Evolutionary conservation across 1,140 invertebrate genomes (phyloP).

Genomic region (Caenorhabditis tropicalis): DNA sequence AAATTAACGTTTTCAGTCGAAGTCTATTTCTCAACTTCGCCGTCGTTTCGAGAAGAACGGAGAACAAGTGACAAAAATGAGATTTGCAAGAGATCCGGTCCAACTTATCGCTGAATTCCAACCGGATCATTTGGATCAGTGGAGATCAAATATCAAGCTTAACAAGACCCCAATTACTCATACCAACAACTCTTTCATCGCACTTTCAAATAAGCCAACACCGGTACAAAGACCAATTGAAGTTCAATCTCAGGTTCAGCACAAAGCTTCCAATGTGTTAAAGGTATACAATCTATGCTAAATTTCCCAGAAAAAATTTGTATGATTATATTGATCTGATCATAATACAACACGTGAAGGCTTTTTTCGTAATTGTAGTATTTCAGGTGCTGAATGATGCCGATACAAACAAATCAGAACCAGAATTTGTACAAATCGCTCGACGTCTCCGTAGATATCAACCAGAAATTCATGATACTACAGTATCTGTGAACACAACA

Average conservation of each 20-base stretch:
- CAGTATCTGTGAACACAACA: not conserved
- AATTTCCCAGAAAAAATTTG: not conserved
- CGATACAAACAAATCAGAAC: constrained; percentile 5
- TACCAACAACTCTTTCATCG: not conserved
- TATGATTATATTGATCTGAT: too few species aligned
- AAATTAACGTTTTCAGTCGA: not conserved
- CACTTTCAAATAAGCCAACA: not conserved
- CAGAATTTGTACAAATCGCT: constrained; percentile 52
- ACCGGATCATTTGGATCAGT: constrained; percentile 12
- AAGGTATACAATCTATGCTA: not conserved
- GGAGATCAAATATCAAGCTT: constrained; percentile 12
- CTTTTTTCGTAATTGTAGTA: not conserved
- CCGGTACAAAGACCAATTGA: constrained; percentile 32
- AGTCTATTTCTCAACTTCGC: constrained; percentile 11
- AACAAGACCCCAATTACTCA: not conserved
- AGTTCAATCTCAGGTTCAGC: not conserved
- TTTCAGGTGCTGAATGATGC: constrained; percentile 38
- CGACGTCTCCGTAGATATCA: constrained; percentile 25
- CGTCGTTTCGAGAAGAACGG: constrained; percentile 23
- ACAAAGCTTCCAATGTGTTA: constrained; percentile 18
- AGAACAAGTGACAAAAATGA: constrained; percentile 21
- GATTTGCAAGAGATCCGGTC: constrained; percentile 15
- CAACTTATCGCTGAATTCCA: constrained; percentile 7
- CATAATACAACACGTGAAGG: not conserved
- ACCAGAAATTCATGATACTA: constrained; percentile 3